A percentile compares a stretch with the other conserved stretches of the same genome.
These are phyloP conservation scores for Maccullochella peelii DNA, from an alignment of 2,113 vertebrate genomes.

Conservation along the genomic window DNA sequence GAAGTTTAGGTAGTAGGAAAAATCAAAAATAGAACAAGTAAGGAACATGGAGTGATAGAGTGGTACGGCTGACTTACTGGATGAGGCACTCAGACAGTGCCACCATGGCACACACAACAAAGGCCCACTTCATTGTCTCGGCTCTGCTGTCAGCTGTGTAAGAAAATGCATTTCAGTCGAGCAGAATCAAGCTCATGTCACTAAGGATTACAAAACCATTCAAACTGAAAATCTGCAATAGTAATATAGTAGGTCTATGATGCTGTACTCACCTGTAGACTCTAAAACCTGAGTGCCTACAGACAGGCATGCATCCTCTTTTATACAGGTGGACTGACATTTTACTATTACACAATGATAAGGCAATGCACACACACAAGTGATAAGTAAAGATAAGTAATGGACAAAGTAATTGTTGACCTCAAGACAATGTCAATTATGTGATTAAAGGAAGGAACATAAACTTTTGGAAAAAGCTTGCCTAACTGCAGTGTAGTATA, in stretches of 20 bases:
- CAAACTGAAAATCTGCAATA: background rate
- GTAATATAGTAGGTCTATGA: background rate
- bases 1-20: no score
- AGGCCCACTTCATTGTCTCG: constrained; percentile 64
- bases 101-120: constrained; percentile 67
- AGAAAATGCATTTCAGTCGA: background rate
- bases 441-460: constrained; percentile 7
- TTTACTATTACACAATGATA: constrained; percentile 8
- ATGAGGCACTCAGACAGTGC: constrained; percentile 66
- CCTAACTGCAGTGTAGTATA: background rate
- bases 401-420: constrained; percentile 30
- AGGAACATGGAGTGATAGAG: background rate
- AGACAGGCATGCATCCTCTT: constrained; percentile 13
- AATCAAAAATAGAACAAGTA: background rate
- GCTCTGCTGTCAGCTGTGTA: constrained; percentile 17
- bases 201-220: background rate
- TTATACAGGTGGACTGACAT: constrained; percentile 54
- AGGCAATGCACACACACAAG: constrained; percentile 5
- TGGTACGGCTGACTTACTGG: constrained; percentile 53
- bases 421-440: constrained; percentile 62
- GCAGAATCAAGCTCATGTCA: background rate
- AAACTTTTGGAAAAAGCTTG: background rate
- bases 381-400: constrained; percentile 49
- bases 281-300: constrained; percentile 4
- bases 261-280: constrained; percentile 19